A percentile compares a stretch with the other conserved stretches of the same genome.
phyloP scores from a whole-genome alignment of 37 sponge, comb jelly and placozoan genomes.

The Bolinopsis microptera region DNA sequence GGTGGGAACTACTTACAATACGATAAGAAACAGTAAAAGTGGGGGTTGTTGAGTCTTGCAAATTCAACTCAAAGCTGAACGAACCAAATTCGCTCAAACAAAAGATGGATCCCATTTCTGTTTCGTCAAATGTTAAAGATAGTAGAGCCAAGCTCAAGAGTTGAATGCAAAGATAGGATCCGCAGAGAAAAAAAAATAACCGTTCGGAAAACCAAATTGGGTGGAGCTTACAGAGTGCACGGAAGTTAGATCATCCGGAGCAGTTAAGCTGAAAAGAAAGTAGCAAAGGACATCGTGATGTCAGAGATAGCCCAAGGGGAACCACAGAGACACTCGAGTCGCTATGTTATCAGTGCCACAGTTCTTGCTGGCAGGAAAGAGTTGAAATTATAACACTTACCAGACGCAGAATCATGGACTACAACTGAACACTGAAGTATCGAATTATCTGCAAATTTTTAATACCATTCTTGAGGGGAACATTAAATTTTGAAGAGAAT shows the following conservation, averaged over 20 bases:
- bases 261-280: not conserved
- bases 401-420: not conserved
- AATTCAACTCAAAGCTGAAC: not conserved
- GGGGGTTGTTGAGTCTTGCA: not conserved
- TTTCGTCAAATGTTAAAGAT: too few relatives aligned
- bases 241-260: not conserved
- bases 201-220: not conserved
- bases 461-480: not conserved
- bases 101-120: too few relatives aligned
- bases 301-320: not conserved
- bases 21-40: not conserved
- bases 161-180: not conserved
- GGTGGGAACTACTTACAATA: not conserved
- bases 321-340: not conserved
- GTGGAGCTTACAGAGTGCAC: not conserved
- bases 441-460: not conserved
- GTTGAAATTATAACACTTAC: not conserved
- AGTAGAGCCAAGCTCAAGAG: too few relatives aligned
- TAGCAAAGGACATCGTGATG: slow-evolving; percentile 11
- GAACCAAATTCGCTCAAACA: too few relatives aligned
- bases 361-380: not conserved
- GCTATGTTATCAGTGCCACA: not conserved
- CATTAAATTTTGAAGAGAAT: not conserved
- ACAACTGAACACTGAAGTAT: not conserved
- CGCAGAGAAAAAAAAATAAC: not conserved